phyloP scores from a whole-genome alignment of 64 coral and sea anemone species.

The Dendrophyllia cribrosa region DNA sequence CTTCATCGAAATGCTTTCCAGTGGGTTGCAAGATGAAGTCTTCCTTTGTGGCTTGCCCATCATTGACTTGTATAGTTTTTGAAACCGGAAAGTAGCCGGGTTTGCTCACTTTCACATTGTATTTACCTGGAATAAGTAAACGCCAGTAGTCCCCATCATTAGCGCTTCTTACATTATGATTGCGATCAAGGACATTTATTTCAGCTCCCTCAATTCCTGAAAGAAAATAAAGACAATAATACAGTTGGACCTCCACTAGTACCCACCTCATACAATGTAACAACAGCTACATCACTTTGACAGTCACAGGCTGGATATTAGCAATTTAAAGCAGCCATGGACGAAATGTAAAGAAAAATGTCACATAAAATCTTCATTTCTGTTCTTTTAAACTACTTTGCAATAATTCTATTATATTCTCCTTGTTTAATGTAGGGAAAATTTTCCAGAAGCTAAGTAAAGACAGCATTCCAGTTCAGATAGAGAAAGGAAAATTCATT shows the following conservation, averaged over 20 bases:
- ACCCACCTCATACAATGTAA: no score
- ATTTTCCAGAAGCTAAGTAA: no score
- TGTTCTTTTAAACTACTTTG: no score
- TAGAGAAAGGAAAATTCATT: no score
- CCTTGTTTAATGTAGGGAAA: no score
- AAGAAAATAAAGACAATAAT: background rate
- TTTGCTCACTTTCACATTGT: conserved; percentile 49
- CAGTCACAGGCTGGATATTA: no score
- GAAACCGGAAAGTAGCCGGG: conserved; percentile 51
- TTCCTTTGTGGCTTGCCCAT: conserved; percentile 8
- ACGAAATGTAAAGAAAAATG: no score
- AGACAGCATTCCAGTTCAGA: no score
- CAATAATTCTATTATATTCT: no score
- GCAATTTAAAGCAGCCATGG: no score
- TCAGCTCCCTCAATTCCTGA: conserved; percentile 70
- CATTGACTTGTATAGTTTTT: conserved; percentile 27
- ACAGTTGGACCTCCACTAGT: background rate
- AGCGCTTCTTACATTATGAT: conserved; percentile 73
- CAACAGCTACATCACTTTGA: no score
- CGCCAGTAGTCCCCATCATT: conserved; percentile 95
- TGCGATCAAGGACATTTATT: conserved; percentile 53
- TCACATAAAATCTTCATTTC: no score
- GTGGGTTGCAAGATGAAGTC: conserved; percentile 19
- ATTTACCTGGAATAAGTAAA: conserved; percentile 63
- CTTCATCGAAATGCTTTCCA: conserved; percentile 22